These are phyloP conservation scores for Macrotis lagotis DNA, from an alignment of 2,113 vertebrate species.

Conservation along the genomic window DNA sequence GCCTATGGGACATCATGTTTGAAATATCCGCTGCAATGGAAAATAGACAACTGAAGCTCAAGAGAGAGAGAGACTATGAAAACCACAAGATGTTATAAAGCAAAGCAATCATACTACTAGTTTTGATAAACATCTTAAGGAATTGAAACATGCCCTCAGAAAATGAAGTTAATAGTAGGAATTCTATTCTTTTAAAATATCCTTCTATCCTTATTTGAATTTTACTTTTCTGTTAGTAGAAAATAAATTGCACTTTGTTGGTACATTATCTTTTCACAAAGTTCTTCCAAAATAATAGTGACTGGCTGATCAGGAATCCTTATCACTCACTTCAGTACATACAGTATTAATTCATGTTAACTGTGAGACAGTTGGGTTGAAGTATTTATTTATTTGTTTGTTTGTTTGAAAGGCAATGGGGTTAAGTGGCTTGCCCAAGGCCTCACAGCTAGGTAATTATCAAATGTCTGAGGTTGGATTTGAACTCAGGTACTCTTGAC, in stretches of 20 bases:
- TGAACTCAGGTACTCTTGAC: too few species aligned
- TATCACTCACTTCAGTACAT: conserved; percentile 47
- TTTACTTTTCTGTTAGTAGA: background rate
- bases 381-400: too few species aligned
- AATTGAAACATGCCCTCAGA: background rate
- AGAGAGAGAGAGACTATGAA: background rate
- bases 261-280: background rate
- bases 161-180: background rate
- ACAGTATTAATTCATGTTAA: conserved; percentile 62
- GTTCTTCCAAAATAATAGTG: conserved; percentile 60
- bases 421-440: too few species aligned
- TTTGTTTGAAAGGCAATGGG: too few species aligned
- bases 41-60: background rate
- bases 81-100: background rate
- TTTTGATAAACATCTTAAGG: background rate
- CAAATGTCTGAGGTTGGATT: too few species aligned
- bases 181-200: background rate
- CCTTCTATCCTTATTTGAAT: background rate
- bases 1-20: background rate
- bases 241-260: background rate
- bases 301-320: conserved; percentile 10
- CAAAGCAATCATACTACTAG: background rate
- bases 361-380: conserved; percentile 43
- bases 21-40: background rate
- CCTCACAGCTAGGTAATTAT: too few species aligned